A percentile compares a stretch with the other conserved stretches of the same genome.
phyloP scores from a whole-genome alignment of 2,113 vertebrate genomes.

The Hippocampus mohnikei region DNA sequence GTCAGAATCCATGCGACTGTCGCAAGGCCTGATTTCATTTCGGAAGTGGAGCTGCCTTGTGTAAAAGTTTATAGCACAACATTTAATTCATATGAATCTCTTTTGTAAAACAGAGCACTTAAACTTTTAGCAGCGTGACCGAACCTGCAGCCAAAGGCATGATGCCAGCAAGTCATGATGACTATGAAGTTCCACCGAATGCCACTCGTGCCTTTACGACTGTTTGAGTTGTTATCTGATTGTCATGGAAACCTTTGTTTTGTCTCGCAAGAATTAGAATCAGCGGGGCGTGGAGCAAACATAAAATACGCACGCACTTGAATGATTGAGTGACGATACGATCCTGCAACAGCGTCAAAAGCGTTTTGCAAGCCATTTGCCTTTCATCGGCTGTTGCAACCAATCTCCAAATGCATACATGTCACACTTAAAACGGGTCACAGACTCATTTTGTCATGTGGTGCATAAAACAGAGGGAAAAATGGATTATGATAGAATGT shows the following conservation, averaged over 20 bases:
- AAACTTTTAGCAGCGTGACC: conserved; percentile 2
- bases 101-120: conserved; percentile 17
- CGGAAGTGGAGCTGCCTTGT: conserved; percentile 15
- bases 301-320: too few relatives aligned
- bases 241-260: neutral
- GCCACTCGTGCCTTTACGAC: neutral
- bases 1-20: neutral
- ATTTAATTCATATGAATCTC: conserved; percentile 11
- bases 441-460: too few relatives aligned
- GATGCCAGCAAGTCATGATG: conserved; percentile 10
- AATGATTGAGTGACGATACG: too few relatives aligned
- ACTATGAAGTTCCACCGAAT: conserved; percentile 3
- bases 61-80: neutral
- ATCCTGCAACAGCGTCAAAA: too few relatives aligned
- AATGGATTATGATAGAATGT: too few relatives aligned
- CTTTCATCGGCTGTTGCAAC: too few relatives aligned
- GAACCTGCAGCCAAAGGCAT: conserved; percentile 6
- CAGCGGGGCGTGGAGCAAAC: too few relatives aligned
- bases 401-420: too few relatives aligned
- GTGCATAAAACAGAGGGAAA: too few relatives aligned
- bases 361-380: too few relatives aligned
- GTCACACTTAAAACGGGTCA: too few relatives aligned
- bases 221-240: neutral
- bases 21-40: neutral
- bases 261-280: neutral